A percentile compares a stretch with the other conserved stretches of the same genome.
Conservation (phyloP, 2,797 vertebrate genomes). For the Gymnopithys bicolor region DNA sequence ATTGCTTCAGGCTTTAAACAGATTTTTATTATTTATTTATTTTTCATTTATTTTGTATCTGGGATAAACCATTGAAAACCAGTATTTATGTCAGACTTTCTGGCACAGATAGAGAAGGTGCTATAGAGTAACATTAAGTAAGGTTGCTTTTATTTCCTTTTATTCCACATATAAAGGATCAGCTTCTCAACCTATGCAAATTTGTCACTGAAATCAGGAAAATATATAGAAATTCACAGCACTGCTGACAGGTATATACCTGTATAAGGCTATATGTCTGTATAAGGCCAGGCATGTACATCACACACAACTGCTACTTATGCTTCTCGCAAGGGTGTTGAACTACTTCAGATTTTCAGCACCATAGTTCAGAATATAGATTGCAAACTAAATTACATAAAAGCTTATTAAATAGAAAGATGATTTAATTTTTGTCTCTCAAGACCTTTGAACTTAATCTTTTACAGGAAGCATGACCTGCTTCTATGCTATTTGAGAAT, state of each 20-base stretch:
- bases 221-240: neutral
- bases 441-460: constrained; percentile 9
- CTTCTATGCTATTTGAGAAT: neutral
- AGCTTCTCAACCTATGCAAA: neutral
- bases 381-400: constrained; percentile 26
- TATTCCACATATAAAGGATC: neutral
- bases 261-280: neutral
- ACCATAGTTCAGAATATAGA: neutral
- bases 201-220: neutral
- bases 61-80: neutral
- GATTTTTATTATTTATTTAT: neutral
- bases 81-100: neutral
- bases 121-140: neutral
- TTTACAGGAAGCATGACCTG: neutral
- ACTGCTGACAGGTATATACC: neutral
- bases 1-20: neutral
- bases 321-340: neutral
- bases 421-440: constrained; percentile 20
- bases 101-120: neutral
- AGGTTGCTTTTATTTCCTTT: neutral
- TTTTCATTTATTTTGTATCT: neutral
- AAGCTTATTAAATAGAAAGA: constrained; percentile 9
- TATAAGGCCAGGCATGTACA: neutral
- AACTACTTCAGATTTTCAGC: neutral
- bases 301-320: neutral